Evolutionary conservation across 2,888 invertebrate species (phyloP), one percentile per base, ranked within the genome.

Genomic region (Rambutsinella grinnellia): DNA sequence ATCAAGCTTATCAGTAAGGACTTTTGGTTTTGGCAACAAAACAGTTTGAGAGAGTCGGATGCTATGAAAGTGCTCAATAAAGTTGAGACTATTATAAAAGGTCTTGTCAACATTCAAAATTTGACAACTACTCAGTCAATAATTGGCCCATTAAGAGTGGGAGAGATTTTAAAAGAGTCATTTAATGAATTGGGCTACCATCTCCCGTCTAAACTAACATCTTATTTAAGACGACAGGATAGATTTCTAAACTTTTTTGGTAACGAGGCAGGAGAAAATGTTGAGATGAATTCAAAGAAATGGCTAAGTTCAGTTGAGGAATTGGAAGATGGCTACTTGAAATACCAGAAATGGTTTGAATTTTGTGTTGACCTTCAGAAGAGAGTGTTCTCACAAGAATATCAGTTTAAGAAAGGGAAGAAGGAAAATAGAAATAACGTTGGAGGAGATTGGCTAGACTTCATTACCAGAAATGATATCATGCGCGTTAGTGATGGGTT

Each of bases 191-290:
- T 57, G 27, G 60, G 60, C 2, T 60, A 60, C 21, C 2, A 3
- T 5, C 5, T 60, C 23, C 60, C 60, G 19, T 2, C 19, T 17
- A 60, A 23, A 21, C 44, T 60, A 17, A 21, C 3, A n/a, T 8
- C 10, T 3, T 60, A 44, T 23, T 17, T 60, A 46, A 23, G 13
- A 19, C n/a, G 46, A 23, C 36, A 60, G 15, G 2, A 21, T 13
- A 44, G 8, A 8, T 60, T 21, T 21, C n/a, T 60, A 5, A n/a
- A 60, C 3, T 60, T 44, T 46, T 60, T 60, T 21, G 46, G 23
- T 21, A 46, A 60, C 21, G 44, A 13, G 2, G n/a, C 23, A 5
- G 60, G 46, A 5, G 13, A 26, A n/a, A n/a, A n/a, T n/a, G n/a
- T n/a, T n/a, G n/a, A n/a, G n/a, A n/a, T n/a, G n/a, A n/a, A n/a